Conservation (phyloP, 2,888 invertebrate species). For the Griposia aprilina region DNA sequence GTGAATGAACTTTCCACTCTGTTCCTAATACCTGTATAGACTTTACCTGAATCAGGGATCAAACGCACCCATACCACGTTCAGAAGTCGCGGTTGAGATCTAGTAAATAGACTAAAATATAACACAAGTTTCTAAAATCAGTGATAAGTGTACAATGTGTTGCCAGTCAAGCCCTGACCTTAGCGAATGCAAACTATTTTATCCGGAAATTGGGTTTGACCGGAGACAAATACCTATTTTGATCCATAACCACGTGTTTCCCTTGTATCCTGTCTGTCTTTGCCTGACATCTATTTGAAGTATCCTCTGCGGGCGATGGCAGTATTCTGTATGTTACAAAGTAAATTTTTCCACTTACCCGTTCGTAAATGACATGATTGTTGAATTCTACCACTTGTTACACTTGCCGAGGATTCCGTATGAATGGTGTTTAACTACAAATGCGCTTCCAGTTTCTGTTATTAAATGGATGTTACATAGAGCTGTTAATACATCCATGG, state of each 20-base stretch:
- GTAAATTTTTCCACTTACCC: slow-evolving; percentile 49
- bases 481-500: slow-evolving; percentile 32
- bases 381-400: slow-evolving; percentile 25
- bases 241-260: background rate
- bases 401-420: slow-evolving; percentile 13
- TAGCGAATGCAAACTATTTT: background rate
- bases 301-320: background rate
- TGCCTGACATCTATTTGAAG: background rate
- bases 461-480: slow-evolving; percentile 2
- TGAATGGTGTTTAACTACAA: slow-evolving; percentile 50
- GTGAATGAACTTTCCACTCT: no score
- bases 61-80: background rate
- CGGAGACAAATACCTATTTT: background rate
- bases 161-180: background rate
- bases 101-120: background rate
- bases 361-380: slow-evolving; percentile 23
- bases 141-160: no score
- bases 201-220: background rate
- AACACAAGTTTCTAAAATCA: background rate
- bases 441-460: background rate
- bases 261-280: background rate
- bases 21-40: no score
- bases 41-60: background rate
- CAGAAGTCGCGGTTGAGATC: no score
- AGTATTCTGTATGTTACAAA: background rate